Base-by-base conservation (phyloP, 2,113 vertebrate species). In the Aphelocoma coerulescens region DNA sequence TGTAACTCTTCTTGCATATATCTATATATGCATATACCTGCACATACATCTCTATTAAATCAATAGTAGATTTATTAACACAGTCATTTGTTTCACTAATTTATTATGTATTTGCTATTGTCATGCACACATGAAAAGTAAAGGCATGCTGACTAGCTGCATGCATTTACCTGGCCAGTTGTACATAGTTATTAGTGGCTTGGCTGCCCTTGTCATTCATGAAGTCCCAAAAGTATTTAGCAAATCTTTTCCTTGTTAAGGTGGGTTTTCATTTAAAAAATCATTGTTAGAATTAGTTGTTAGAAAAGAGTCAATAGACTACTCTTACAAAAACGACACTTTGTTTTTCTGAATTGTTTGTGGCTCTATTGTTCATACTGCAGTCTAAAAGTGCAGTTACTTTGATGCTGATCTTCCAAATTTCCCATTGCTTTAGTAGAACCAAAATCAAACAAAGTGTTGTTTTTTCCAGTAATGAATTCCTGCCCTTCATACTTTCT, bases 1-100 rank as follows among this genome's bases (percentile, higher is more conserved):
- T 37, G 21, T 65, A 85, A 85, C n/a, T 82, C 58, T 82, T 75
- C 77, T 63, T 88, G 43, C 43, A 11, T 67, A 28, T 67, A 61
- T 52, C n/a, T n/a, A 22, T 62, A 61, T 61, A 33, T 20, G 41
- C 26, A 33, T 55, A 49, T 23, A 28, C 18, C 10, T 57, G 7
- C 9, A 20, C 3, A 22, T 63, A 28, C 20, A 48, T n/a, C 44
- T 89, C 30, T 73, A 71, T 82, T 93, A 89, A 95, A 74, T 62
- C 75, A 90, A 51, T 21, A 44, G 62, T 51, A n/a, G 20, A 75
- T 75, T 78, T 78, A 89, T 85, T 96, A 80, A 65, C 33, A 32
- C 11, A 35, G 44, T 22, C 1, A 55, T 78, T 91, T 84, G 7
- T 32, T 93, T 81, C 41, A 58, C 22, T 88, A 24, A 84, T 88